Evolutionary conservation across 1,140 invertebrate species (phyloP).

Genomic region (Lysiphlebus fabarum): DNA sequence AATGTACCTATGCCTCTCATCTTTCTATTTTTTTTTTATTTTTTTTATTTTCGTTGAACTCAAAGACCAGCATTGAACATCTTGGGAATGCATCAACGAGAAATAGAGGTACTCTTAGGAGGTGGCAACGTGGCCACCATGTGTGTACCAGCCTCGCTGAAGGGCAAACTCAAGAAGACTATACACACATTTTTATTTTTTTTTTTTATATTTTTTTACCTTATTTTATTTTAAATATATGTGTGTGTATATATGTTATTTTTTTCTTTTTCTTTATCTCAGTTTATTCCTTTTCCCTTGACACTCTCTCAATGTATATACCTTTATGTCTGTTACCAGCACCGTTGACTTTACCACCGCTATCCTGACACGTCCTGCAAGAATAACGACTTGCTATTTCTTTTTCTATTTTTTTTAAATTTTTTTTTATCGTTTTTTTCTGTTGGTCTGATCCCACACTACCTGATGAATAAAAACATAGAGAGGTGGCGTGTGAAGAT

Average conservation of each 20-base stretch:
- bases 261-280: neutral
- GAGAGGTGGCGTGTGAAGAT: neutral
- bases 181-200: neutral
- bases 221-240: neutral
- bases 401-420: neutral
- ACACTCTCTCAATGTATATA: constrained; percentile 9
- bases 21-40: neutral
- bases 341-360: neutral
- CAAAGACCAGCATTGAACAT: constrained; percentile 36
- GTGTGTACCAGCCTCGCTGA: constrained; percentile 32
- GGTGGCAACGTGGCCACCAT: constrained; percentile 53
- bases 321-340: too few relatives aligned
- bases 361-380: constrained; percentile 10
- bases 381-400: constrained; percentile 16
- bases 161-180: constrained; percentile 17
- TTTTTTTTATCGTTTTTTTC: neutral
- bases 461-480: constrained; percentile 17
- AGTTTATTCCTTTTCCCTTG: neutral
- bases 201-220: constrained; percentile 1
- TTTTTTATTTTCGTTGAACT: neutral
- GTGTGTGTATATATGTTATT: neutral
- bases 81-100: constrained; percentile 48
- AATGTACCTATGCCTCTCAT: neutral
- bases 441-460: neutral
- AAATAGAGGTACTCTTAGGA: constrained; percentile 35